Evolutionary conservation across 2,888 invertebrate genomes (phyloP).

Genomic region (Temnothorax unifasciatus): DNA sequence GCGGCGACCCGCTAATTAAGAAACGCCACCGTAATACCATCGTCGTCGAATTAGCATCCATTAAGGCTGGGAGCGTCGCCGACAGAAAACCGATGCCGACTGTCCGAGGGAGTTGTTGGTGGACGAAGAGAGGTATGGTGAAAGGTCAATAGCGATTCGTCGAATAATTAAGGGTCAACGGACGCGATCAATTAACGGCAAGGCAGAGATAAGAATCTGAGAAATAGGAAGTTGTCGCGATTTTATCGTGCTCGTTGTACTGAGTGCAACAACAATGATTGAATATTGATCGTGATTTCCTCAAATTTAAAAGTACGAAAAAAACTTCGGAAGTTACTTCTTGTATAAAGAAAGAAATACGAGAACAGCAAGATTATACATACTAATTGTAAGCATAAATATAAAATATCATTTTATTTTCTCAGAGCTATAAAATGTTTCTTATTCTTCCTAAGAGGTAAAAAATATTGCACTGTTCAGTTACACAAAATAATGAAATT

Average conservation of each 20-base stretch:
- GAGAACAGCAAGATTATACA: neutral
- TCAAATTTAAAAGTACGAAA: neutral
- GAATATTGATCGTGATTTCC: neutral
- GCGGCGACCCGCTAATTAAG: conserved; percentile 76
- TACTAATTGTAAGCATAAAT: neutral
- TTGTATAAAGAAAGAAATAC: neutral
- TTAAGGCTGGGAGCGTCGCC: conserved; percentile 72
- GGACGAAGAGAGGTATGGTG: conserved; percentile 4
- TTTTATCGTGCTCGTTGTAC: conserved; percentile 64
- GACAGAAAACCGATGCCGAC: conserved; percentile 68
- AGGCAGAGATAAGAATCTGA: conserved; percentile 67
- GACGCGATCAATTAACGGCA: conserved; percentile 75
- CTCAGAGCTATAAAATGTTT: neutral
- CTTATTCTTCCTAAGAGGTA: neutral
- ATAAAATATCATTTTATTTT: neutral
- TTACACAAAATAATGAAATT: neutral
- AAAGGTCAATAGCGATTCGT: conserved; percentile 68
- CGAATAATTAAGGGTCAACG: conserved; percentile 78
- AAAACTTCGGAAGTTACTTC: neutral
- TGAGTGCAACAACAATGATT: neutral
- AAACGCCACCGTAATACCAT: conserved; percentile 78
- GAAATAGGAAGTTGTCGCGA: conserved; percentile 69
- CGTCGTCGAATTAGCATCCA: conserved; percentile 80
- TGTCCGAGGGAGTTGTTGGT: conserved; percentile 53
- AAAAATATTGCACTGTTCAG: neutral